Evolutionary conservation across 1,140 invertebrate species (phyloP).

Genomic region (Temnothorax curvispinosus): DNA sequence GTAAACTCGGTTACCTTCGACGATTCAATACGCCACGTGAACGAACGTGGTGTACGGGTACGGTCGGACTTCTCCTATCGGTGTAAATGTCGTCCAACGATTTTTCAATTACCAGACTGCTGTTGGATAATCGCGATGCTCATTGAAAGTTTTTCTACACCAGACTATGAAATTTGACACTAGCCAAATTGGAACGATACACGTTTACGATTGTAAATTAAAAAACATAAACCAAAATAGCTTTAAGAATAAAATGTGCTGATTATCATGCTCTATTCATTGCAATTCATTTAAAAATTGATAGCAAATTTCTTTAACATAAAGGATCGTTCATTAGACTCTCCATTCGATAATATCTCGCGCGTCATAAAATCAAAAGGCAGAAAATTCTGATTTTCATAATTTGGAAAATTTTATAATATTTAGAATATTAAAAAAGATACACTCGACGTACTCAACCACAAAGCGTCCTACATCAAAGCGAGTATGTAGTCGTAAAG

Average conservation of each 20-base stretch:
- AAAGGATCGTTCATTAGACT: background rate
- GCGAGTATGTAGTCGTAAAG: conserved; percentile 55
- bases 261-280: background rate
- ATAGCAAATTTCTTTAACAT: background rate
- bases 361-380: background rate
- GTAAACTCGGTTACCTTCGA: conserved; percentile 35
- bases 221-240: background rate
- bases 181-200: background rate
- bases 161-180: background rate
- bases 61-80: conserved; percentile 15
- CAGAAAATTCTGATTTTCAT: conserved; percentile 1
- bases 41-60: background rate
- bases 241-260: background rate
- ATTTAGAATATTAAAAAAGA: conserved; percentile 48
- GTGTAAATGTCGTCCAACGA: conserved; percentile 42
- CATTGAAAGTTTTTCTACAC: background rate
- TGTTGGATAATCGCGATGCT: conserved; percentile 1
- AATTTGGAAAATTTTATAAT: conserved; percentile 44
- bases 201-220: background rate
- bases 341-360: background rate
- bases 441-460: conserved; percentile 28
- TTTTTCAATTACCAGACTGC: conserved; percentile 29
- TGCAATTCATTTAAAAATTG: background rate
- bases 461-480: conserved; percentile 42
- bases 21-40: conserved; percentile 26